Evolutionary conservation across 2,113 vertebrate species (phyloP), one percentile per base, ranked within the genome.

Genomic region (Lagopus muta): DNA sequence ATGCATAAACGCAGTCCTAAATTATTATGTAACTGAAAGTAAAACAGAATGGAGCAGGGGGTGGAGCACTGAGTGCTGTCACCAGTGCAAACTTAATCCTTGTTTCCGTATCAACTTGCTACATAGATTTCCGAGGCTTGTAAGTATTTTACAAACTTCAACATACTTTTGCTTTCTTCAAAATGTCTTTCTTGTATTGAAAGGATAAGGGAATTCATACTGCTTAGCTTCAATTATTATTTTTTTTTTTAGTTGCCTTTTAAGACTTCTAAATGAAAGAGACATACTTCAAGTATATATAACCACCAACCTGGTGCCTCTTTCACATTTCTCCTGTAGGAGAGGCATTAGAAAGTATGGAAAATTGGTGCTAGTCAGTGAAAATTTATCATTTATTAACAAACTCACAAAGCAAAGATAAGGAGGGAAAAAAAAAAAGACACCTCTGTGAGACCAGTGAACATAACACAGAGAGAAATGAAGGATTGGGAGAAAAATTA

Each of bases 131-230:
- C 77, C 6, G 18, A 79, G 82, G 45, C 70, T n/a, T 45, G 96
- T 96, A 45, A 97, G 94, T 97, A 95, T 93, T 84, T 94, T 79
- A 86, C n/a, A 73, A 16, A 64, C 84, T 87, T 50, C 85, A 69
- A 54, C 21, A 86, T 24, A 8, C 20, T 71, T 20, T 72, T 40
- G 5, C 48, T 32, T 82, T 76, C 36, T 27, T 52, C 60, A 14
- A 19, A 17, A 27, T 61, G 45, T 34, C 28, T 64, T 75, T 28
- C 19, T 73, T 22, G 2, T 55, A 16, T 34, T 50, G 21, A 43
- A 54, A 74, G 32, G 4, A 19, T 36, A 3, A 83, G 18, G 48
- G 15, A 81, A 72, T 9, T 64, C 18, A 13, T 57, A 12, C 32
- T 52, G 15, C 32, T 72, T 45, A 75, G 16, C 43, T 88, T 86